phyloP scores from a whole-genome alignment of 2,113 vertebrate genomes.

The Picathartes gymnocephalus region DNA sequence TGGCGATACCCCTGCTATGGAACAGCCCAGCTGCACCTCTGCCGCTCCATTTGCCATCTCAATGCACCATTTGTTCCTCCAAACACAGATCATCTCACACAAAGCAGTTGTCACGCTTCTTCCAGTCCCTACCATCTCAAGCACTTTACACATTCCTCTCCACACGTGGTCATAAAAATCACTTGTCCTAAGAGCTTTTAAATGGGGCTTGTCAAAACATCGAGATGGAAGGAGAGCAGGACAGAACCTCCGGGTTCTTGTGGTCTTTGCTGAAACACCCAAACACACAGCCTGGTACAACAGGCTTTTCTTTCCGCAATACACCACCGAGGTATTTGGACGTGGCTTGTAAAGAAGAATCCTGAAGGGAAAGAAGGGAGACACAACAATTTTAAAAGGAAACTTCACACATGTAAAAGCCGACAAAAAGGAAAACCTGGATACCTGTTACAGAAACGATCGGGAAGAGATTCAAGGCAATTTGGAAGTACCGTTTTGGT shows the following conservation, averaged over 20 bases:
- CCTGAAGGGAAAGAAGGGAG: rapidly evolving
- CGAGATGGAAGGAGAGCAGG: background rate
- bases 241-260: background rate
- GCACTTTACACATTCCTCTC: background rate
- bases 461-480: background rate
- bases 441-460: background rate
- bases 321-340: background rate
- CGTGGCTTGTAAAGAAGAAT: background rate
- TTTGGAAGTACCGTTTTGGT: background rate
- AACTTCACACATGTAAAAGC: background rate
- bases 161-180: background rate
- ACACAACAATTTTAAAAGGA: background rate
- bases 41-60: constrained; percentile 46
- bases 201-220: background rate
- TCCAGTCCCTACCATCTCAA: background rate
- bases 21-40: constrained; percentile 12
- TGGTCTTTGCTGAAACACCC: background rate
- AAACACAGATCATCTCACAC: constrained; percentile 26
- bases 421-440: background rate
- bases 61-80: constrained; percentile 35
- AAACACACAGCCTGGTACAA: background rate
- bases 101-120: constrained; percentile 16
- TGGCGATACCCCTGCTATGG: rapidly evolving
- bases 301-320: background rate
- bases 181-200: background rate